Evolutionary conservation across 2,888 invertebrate species (phyloP), one percentile per base, ranked within the genome.

Genomic region (Caenorhabditis sp.): DNA sequence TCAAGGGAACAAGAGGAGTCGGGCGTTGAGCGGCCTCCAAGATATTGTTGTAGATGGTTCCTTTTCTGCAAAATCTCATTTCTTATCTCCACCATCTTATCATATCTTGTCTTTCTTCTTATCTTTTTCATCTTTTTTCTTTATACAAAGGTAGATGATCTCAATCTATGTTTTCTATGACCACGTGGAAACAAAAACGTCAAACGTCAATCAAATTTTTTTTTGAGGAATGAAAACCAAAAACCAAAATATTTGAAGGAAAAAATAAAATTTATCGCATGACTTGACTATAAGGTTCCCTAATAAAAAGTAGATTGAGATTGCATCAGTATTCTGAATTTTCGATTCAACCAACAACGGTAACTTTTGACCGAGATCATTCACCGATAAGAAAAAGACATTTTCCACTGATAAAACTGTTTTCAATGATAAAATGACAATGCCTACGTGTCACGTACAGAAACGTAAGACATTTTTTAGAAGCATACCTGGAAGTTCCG

Each of bases 21-120:
- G 77, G 71, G n/a, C 81, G 67, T 58, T 77, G 64, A 22, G 81
- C 81, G 18, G 77, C 81, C 40, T 82, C 81, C 22, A 82, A 51
- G 22, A 82, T 82, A n/a, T 50, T 82, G 56, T 77, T 67, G 37
- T 72, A 82, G 32, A 71, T 82, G 13, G 26, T 44, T 56, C 77
- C 77, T 56, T 77, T 77, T 22, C 77, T 77, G 61, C 51, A 76
- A 51, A 32, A 20, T 13, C 11, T n/a, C 11, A 32, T 24, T 4
- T 44, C 44, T 44, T 44, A 44, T 44, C 44, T 9, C 44, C 11
- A 55, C 50, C 37, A 22, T 74, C 35, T 72, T 56, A 72, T 72
- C 72, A 44, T 61, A 44, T 60, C 61, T 37, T 32, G 20, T 56
- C 35, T 51, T 35, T 20, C 3, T 8, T 26, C 47, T 47, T 47